These are phyloP conservation scores for Orthosia incerta DNA, from an alignment of 2,888 invertebrate species.

Conservation along the genomic window DNA sequence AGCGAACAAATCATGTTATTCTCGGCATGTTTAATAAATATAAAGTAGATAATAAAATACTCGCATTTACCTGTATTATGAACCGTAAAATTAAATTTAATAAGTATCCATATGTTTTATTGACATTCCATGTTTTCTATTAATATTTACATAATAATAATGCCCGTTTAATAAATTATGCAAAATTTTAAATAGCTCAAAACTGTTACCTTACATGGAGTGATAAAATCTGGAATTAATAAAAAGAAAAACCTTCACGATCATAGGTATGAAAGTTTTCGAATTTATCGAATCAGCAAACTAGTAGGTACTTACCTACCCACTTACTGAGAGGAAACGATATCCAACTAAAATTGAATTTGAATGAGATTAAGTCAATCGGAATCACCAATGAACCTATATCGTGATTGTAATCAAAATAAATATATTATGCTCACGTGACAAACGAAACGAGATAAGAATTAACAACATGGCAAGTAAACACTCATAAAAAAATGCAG, in stretches of 20 bases:
- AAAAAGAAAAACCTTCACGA: not conserved
- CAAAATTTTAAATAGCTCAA: not conserved
- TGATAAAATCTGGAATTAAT: not conserved
- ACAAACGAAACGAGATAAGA: constrained; percentile 37
- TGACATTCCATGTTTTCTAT: not conserved
- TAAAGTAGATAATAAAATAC: constrained; percentile 34
- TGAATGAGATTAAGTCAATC: constrained; percentile 7
- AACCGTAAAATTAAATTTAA: constrained; percentile 25
- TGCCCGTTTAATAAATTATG: not conserved
- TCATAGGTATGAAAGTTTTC: no score
- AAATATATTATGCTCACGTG: constrained; percentile 19
- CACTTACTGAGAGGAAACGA: not conserved
- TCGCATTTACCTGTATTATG: constrained; percentile 47
- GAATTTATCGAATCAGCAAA: no score
- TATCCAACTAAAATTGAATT: not conserved
- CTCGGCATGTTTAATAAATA: constrained; percentile 47
- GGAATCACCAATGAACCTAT: constrained; percentile 5
- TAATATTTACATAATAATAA: not conserved
- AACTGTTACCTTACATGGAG: not conserved
- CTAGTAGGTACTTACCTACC: not conserved
- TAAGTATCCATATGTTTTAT: constrained; percentile 6
- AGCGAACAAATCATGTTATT: constrained; percentile 20
- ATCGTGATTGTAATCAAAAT: constrained; percentile 22
- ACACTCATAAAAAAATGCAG: constrained; percentile 6
- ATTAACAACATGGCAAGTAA: constrained; percentile 13